Base-by-base conservation (phyloP, 1,140 invertebrate species). In the Dreissena polymorpha region DNA sequence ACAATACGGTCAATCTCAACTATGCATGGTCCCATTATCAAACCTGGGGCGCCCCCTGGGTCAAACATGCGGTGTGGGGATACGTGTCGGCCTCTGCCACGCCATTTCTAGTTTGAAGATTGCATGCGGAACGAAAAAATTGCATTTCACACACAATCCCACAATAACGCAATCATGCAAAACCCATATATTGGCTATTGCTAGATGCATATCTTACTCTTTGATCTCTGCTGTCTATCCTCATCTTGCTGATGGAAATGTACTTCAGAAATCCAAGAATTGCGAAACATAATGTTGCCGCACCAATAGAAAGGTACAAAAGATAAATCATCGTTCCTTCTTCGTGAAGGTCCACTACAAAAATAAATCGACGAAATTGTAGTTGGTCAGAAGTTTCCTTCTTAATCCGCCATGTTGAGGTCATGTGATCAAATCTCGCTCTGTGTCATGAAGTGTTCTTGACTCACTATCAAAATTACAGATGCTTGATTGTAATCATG, bases 161-260 rank as follows among this genome's bases (percentile, higher is more conserved):
- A 39, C 39, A 5, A 2, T 39, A 39, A 39, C 39, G 8, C 39
- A 39, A 39, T 5, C 39, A 5, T 39, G 39, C 2, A 2, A 39
- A 39, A 39, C 2, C 3, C 39, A 39, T 8, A 39, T 39, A 39
- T 39, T 39, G 39, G 2, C 39, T 39, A 39, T 39, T 39, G 39
- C 39, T 39, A 8, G 8, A 39, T 39, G 39, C 39, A 23, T 55
- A 50, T 14, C 50, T 55, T 63, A 83, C 81, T 73, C 69, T 83
- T 70, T 77, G 49, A 76, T 83, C 81, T 72, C 68, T 49, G n/a
- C 71, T 55, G 60, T 83, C 81, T 21, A 83, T 60, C 27, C 73
- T 76, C 50, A 83, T 83, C 18, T 83, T 83, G 53, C 81, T 83
- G 65, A 83, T 76, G 12, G 85, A 85, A 39, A 88, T 53, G 71